A percentile compares a stretch with the other conserved stretches of the same genome.
Conservation (phyloP, 2,888 invertebrate species). For the Yponomeuta plumbellus region DNA sequence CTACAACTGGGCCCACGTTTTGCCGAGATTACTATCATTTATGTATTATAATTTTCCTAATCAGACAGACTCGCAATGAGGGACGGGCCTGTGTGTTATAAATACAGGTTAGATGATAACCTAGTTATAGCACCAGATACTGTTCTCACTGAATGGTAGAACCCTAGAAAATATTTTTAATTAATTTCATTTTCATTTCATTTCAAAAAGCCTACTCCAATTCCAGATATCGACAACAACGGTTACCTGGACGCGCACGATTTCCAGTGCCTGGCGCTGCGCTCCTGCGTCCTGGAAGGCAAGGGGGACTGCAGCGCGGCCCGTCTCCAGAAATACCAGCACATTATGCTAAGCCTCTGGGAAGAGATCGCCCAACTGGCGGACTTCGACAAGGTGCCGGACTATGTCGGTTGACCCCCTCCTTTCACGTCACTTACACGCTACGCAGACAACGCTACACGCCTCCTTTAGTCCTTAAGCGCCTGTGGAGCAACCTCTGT, state of each 20-base stretch:
- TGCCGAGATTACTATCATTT: too few relatives aligned
- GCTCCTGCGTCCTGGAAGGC: slow-evolving; percentile 88
- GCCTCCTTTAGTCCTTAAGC: slow-evolving; percentile 19
- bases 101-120: too few relatives aligned
- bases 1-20: too few relatives aligned
- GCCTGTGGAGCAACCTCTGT: background rate
- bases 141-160: too few relatives aligned
- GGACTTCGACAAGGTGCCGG: slow-evolving; percentile 89
- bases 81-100: too few relatives aligned
- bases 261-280: slow-evolving; percentile 88
- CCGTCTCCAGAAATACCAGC: slow-evolving; percentile 86
- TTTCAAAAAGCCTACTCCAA: background rate
- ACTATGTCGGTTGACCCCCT: slow-evolving; percentile 70
- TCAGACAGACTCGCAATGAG: too few relatives aligned
- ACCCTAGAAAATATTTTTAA: too few relatives aligned
- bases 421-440: slow-evolving; percentile 40
- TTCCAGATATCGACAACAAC: slow-evolving; percentile 89
- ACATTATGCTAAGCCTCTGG: slow-evolving; percentile 89
- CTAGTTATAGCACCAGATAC: too few relatives aligned
- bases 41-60: too few relatives aligned
- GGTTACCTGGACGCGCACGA: slow-evolving; percentile 88
- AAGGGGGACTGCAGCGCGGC: slow-evolving; percentile 86
- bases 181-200: too few relatives aligned
- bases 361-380: slow-evolving; percentile 90
- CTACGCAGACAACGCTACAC: slow-evolving; percentile 24